Percentiles rank a stretch among this genome's conserved stretches.
Evolutionary conservation across 2,888 invertebrate species (phyloP).

Genomic region (Pachydiplax longipennis): DNA sequence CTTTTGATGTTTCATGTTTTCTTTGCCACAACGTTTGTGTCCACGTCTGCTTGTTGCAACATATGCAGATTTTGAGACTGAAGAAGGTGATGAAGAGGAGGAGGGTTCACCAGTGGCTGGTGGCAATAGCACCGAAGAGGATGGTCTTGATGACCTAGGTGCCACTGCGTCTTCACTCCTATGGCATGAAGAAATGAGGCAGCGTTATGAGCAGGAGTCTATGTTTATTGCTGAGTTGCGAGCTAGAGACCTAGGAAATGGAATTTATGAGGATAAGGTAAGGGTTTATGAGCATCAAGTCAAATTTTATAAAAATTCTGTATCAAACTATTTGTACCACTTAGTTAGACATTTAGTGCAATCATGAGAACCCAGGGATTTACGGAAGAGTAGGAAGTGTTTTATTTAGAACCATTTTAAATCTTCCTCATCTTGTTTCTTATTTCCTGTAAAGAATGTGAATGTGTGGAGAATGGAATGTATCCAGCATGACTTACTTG

Average conservation of each 20-base stretch:
- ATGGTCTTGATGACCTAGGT: conserved; percentile 46
- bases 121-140: conserved; percentile 56
- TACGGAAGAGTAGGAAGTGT: background rate
- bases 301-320: background rate
- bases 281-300: background rate
- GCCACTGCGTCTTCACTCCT: conserved; percentile 50
- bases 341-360: background rate
- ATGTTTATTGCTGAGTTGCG: conserved; percentile 66
- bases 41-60: conserved; percentile 47
- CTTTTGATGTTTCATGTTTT: no score
- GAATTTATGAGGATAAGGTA: conserved; percentile 44
- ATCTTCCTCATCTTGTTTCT: background rate
- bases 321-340: background rate
- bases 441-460: background rate
- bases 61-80: conserved; percentile 68
- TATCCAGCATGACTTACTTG: background rate
- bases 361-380: background rate
- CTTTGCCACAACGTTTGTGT: no score
- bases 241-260: conserved; percentile 60
- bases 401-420: background rate
- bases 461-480: background rate
- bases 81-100: conserved; percentile 70
- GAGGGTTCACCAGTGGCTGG: conserved; percentile 62
- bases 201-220: conserved; percentile 67
- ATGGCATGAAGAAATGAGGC: conserved; percentile 67